phyloP scores from a whole-genome alignment of 2,797 vertebrate species.

The Lutjanus campechanus region DNA sequence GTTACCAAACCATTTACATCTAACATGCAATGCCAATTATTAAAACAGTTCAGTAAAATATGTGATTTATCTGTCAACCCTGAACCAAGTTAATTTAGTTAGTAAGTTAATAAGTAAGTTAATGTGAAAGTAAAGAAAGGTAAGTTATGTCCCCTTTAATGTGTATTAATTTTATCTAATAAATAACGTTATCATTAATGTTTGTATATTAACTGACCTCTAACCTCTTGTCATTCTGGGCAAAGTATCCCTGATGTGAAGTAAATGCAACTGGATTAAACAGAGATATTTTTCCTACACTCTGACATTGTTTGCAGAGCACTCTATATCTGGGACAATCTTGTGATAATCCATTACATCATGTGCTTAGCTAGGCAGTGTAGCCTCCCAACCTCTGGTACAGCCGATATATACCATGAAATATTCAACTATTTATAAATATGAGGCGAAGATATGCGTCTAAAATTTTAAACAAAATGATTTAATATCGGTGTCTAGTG shows the following conservation, averaged over 20 bases:
- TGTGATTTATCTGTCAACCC: no score
- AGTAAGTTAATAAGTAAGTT: no score
- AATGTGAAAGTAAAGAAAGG: no score
- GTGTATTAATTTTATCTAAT: no score
- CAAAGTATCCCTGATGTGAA: not conserved
- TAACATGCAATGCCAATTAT: no score
- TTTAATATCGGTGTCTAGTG: not conserved
- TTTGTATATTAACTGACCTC: no score
- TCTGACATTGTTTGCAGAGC: constrained; percentile 74
- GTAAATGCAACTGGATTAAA: constrained; percentile 32
- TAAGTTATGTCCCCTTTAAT: no score
- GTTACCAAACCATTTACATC: no score
- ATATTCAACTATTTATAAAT: constrained; percentile 47
- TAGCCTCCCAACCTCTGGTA: constrained; percentile 68
- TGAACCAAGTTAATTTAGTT: no score
- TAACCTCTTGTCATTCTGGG: no score
- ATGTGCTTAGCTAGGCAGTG: constrained; percentile 75
- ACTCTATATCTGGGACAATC: constrained; percentile 83
- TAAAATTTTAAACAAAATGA: not conserved
- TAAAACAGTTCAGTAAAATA: no score
- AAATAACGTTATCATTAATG: no score
- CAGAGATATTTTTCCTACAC: constrained; percentile 48
- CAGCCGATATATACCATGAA: constrained; percentile 43
- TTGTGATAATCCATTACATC: constrained; percentile 86
- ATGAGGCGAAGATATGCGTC: not conserved